A percentile compares a stretch with the other conserved stretches of the same genome.
phyloP scores from a whole-genome alignment of 2,888 invertebrate species.

The Melanchra persicariae region DNA sequence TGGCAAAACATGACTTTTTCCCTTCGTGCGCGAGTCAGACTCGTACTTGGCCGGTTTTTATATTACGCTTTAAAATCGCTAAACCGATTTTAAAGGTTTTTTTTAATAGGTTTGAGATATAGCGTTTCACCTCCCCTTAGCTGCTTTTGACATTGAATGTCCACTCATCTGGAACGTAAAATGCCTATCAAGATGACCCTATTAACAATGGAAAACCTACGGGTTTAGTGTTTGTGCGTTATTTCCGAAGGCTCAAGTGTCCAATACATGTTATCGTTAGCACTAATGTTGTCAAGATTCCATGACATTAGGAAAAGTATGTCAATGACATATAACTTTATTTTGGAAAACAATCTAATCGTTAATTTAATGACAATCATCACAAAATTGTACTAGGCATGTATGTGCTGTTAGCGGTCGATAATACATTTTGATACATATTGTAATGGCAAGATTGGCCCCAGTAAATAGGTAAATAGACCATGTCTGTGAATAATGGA shows the following conservation, averaged over 20 bases:
- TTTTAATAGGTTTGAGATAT: too few relatives aligned
- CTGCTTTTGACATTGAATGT: background rate
- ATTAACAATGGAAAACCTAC: conserved; percentile 13
- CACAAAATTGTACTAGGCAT: background rate
- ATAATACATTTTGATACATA: conserved; percentile 11
- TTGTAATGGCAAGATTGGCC: background rate
- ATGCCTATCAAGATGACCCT: conserved; percentile 1
- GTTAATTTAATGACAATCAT: background rate
- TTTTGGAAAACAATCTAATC: background rate
- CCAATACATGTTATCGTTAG: background rate
- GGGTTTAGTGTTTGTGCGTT: background rate
- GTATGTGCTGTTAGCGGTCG: conserved; percentile 4
- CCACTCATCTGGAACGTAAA: conserved; percentile 2
- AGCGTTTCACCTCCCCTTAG: background rate
- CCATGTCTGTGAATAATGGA: conserved; percentile 34
- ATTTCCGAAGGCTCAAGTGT: background rate
- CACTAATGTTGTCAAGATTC: background rate
- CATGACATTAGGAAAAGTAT: conserved; percentile 3
- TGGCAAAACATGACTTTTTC: too few relatives aligned
- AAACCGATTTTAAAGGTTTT: too few relatives aligned
- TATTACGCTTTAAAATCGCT: too few relatives aligned
- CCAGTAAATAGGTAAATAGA: conserved; percentile 20
- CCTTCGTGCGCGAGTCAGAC: too few relatives aligned
- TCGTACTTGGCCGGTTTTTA: too few relatives aligned
- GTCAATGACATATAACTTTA: conserved; percentile 17